Evolutionary conservation across 2,888 invertebrate species (phyloP).

Genomic region (Athetis lepigone): DNA sequence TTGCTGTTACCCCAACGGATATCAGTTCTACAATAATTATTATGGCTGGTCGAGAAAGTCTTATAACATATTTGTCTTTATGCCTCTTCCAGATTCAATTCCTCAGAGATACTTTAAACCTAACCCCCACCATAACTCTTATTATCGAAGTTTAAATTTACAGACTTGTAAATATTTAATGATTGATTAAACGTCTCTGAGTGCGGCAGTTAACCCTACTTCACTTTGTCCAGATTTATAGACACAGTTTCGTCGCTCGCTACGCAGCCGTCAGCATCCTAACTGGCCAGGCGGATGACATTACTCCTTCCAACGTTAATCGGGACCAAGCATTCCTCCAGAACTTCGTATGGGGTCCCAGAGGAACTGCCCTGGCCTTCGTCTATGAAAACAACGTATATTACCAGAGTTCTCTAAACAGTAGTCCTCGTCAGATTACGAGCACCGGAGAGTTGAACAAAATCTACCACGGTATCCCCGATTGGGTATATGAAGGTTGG

Average conservation of each 20-base stretch:
- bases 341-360: slow-evolving; percentile 94
- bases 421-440: slow-evolving; percentile 91
- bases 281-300: slow-evolving; percentile 80
- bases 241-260: slow-evolving; percentile 94
- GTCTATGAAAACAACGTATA: slow-evolving; percentile 94
- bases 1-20: too few species aligned
- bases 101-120: too few species aligned
- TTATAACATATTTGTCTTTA: too few species aligned
- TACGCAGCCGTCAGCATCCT: slow-evolving; percentile 93
- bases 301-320: slow-evolving; percentile 72
- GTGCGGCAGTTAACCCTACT: neutral
- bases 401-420: slow-evolving; percentile 91
- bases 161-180: too few species aligned
- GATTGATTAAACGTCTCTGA: too few species aligned
- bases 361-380: slow-evolving; percentile 93
- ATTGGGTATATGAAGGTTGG: slow-evolving; percentile 98
- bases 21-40: too few species aligned
- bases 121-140: too few species aligned
- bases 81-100: too few species aligned
- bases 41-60: too few species aligned
- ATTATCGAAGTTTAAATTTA: too few species aligned
- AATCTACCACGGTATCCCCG: slow-evolving; percentile 96
- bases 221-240: slow-evolving; percentile 91
- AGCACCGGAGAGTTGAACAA: slow-evolving; percentile 90
- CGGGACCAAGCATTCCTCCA: slow-evolving; percentile 89